Conservation (phyloP, 2,113 vertebrate genomes). For the Albula goreensis region DNA sequence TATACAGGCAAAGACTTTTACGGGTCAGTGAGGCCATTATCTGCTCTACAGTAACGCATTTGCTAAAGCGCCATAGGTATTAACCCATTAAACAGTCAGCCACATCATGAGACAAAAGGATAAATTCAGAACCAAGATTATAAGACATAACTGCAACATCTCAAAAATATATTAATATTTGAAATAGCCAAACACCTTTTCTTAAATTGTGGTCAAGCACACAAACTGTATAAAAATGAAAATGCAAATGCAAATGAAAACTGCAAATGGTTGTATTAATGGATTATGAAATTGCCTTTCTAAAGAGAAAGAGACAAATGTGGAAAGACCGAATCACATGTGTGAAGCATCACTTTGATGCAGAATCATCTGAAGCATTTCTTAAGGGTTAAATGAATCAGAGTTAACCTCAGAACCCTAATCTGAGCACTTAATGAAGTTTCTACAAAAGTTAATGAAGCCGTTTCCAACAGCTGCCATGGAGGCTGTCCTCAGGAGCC, state of each 20-base stretch:
- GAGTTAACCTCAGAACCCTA: conserved; percentile 56
- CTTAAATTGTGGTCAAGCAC: background rate
- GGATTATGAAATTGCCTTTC: background rate
- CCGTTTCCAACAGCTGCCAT: conserved; percentile 39
- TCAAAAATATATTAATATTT: background rate
- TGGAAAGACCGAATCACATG: background rate
- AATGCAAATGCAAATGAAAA: too few relatives aligned
- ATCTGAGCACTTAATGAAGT: conserved; percentile 49
- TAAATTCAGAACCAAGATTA: background rate
- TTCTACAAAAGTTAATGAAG: conserved; percentile 53
- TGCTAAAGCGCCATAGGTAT: background rate
- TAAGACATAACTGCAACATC: background rate
- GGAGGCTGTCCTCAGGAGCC: conserved; percentile 30
- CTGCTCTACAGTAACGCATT: background rate
- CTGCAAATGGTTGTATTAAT: background rate
- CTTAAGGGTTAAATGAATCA: conserved; percentile 49
- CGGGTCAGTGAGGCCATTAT: too few relatives aligned
- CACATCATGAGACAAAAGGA: background rate
- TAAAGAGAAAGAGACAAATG: background rate
- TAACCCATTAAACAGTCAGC: background rate
- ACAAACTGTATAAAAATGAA: background rate
- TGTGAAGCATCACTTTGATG: conserved; percentile 20
- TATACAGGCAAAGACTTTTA: background rate
- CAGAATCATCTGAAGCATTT: conserved; percentile 43
- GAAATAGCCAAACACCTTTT: background rate